Evolutionary conservation across 1,140 invertebrate species (phyloP).

Genomic region (Atta texana): DNA sequence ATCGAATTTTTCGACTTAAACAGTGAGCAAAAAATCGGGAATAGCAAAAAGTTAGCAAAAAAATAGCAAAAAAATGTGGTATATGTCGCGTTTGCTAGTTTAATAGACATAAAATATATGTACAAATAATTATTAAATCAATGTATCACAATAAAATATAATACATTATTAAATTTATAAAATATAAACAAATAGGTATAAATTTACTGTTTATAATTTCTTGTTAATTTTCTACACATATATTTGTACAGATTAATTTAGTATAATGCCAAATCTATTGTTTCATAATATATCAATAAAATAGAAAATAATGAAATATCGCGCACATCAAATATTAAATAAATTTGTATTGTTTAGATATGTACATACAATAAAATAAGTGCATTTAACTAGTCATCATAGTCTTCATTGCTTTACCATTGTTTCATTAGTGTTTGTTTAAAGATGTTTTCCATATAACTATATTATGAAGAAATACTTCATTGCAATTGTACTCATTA

Average conservation of each 20-base stretch:
- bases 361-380: no score
- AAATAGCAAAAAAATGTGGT: no score
- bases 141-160: no score
- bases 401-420: not conserved
- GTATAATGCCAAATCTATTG: not conserved
- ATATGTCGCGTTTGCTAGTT: no score
- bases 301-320: not conserved
- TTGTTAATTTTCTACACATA: not conserved
- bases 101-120: no score
- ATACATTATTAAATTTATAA: not conserved
- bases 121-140: no score
- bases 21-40: no score
- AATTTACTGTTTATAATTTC: not conserved
- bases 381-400: not conserved
- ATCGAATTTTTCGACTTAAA: no score
- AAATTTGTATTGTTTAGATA: no score
- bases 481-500: constrained; percentile 1
- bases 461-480: not conserved
- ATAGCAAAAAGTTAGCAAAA: no score
- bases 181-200: not conserved
- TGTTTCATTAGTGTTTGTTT: not conserved
- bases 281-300: not conserved
- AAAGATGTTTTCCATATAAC: not conserved
- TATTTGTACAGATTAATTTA: not conserved
- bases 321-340: not conserved